Evolutionary conservation across 2,113 vertebrate genomes (phyloP), one percentile per base, ranked within the genome.

Genomic region (Polyodon spathula): DNA sequence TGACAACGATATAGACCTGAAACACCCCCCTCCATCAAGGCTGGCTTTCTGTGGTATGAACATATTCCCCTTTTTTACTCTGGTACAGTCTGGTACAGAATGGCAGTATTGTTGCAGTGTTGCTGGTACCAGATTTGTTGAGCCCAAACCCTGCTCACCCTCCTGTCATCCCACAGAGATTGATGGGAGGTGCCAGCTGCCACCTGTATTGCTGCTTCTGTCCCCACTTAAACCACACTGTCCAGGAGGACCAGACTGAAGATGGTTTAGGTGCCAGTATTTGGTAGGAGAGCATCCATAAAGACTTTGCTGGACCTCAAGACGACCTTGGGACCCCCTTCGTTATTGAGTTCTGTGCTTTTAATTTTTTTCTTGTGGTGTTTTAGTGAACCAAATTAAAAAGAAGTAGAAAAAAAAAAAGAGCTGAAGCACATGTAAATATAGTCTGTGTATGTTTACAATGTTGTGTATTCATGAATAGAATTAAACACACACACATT

Each of bases 381-480:
- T 84, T 85, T 71, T 90, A 83, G 80, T 89, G 88, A 88, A 82
- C 77, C 83, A 87, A 89, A 84, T 67, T 69, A 72, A 73, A 79
- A 42, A 50, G 15, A 54, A 6, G 27, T 38, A 46, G 50, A 72
- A 70, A 64, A 64, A 66, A 58, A 73, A 73, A 82, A 81, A 79
- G 85, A 88, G 88, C 90, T 89, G 92, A 97, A 97, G 94, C 95
- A 98, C 93, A 97, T 98, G 93, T 98, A 95, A 95, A 92, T 90
- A 95, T 96, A 97, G 90, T 91, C 89, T 83, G 77, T 95, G 92
- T 96, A 94, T 95, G 95, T 97, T 98, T 97, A 96, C 93, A 95
- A 91, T 93, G 92, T 97, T 94, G 91, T 92, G 90, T 97, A 94
- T 96, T 94, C 96, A 95, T 90, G 92, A 89, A 92, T 92, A 88